Conservation (phyloP, 2,888 invertebrate genomes). For the Apotomis capreana region DNA sequence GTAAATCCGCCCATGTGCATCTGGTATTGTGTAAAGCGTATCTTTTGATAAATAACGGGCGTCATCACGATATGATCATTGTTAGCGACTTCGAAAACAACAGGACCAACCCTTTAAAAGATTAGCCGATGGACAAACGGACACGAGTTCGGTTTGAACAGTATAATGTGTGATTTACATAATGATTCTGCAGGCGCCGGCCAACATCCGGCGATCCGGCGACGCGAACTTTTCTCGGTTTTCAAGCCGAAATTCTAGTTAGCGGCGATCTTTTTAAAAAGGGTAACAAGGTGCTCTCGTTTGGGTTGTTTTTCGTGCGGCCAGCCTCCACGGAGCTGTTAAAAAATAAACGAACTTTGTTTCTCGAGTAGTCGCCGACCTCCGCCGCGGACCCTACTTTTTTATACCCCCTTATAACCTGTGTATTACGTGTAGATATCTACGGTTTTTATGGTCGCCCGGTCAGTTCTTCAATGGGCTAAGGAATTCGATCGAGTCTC, state of each 20-base stretch:
- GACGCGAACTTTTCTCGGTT: slow-evolving; percentile 78
- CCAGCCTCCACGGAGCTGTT: slow-evolving; percentile 83
- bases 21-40: slow-evolving; percentile 19
- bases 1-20: slow-evolving; percentile 4
- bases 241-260: slow-evolving; percentile 82
- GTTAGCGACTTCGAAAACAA: slow-evolving; percentile 11
- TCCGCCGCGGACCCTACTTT: slow-evolving; percentile 82
- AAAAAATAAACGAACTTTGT: slow-evolving; percentile 84
- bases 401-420: slow-evolving; percentile 82
- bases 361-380: slow-evolving; percentile 83
- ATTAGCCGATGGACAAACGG: slow-evolving; percentile 37
- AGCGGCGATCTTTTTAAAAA: slow-evolving; percentile 81
- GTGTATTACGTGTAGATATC: slow-evolving; percentile 84
- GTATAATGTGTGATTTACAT: slow-evolving; percentile 70
- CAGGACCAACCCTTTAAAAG: slow-evolving; percentile 28
- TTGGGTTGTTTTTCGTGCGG: slow-evolving; percentile 80
- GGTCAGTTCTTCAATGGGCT: slow-evolving; percentile 83
- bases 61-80: slow-evolving; percentile 12
- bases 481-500: slow-evolving; percentile 82
- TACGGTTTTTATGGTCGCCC: slow-evolving; percentile 81
- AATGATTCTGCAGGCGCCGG: slow-evolving; percentile 79
- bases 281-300: slow-evolving; percentile 82
- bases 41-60: slow-evolving; percentile 19
- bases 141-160: slow-evolving; percentile 36
- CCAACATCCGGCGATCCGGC: slow-evolving; percentile 66